Evolutionary conservation across 2,113 vertebrate genomes (phyloP), one percentile per base, ranked within the genome.

Genomic region (Egretta garzetta): DNA sequence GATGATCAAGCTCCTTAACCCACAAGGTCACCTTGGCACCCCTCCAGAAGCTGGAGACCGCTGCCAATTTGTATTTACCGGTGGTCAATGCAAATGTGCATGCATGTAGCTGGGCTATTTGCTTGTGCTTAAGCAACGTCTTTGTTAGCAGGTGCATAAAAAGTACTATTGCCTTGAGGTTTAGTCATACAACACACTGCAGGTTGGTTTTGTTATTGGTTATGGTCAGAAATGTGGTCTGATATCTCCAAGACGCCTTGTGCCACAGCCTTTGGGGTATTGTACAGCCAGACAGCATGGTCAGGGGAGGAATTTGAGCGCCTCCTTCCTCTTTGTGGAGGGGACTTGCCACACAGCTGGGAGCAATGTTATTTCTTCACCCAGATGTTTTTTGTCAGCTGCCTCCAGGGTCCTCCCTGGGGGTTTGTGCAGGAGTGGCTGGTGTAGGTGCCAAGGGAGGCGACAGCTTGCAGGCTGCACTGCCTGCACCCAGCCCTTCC

Each of bases 131-230:
- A 66, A 75, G 53, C 79, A 75, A 56, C 1, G 3, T 64, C 43
- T 89, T 80, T 43, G 9, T 92, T 88, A 96, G 89, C 89, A 96
- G 91, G 93, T 96, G 91, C 84, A 63, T 68, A 22, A 66, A 62
- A 82, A 53, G 4, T n/a, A 35, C 73, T 49, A 20, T 76, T 86
- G 58, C 70, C 55, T 73, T 66, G 89, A 87, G 28, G 10, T 93
- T 91, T 55, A 64, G 58, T 68, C 50, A 19, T 41, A 68, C 21
- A 82, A 12, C 45, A 59, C 0, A 2, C 58, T 49, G 60, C 39
- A 47, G 70, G 53, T 66, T 80, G 89, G 10, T 58, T 76, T 83
- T 55, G n/a, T 82, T 75, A 18, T 20, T 81, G 60, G 19, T 76
- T 68, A 18, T 4, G 3, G 80, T 85, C 56, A 88, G 73, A 93